Conservation (phyloP, 2,113 vertebrate genomes). For the Rhea pennata region DNA sequence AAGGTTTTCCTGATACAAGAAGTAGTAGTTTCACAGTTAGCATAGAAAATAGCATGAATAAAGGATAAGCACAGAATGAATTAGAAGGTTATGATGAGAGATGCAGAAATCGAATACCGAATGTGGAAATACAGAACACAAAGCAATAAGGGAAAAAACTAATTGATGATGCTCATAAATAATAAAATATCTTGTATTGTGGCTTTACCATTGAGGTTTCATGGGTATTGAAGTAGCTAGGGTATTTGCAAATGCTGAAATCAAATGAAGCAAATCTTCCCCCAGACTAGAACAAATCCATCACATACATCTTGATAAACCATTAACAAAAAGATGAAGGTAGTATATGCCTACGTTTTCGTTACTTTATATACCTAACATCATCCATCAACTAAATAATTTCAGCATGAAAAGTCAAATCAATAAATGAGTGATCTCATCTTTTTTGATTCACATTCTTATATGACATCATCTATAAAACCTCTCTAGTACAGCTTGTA, state of each 20-base stretch:
- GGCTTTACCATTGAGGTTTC: conserved; percentile 21
- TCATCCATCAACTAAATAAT: conserved; percentile 73
- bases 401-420: conserved; percentile 82
- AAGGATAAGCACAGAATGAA: background rate
- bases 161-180: background rate
- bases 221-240: background rate
- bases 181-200: background rate
- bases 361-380: conserved; percentile 39
- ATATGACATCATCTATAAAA: conserved; percentile 78
- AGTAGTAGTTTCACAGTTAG: background rate
- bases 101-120: background rate
- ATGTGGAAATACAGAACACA: background rate
- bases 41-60: background rate
- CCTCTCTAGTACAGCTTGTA: conserved; percentile 58
- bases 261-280: background rate
- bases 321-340: background rate
- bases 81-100: background rate
- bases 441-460: conserved; percentile 79
- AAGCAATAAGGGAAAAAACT: background rate
- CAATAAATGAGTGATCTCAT: conserved; percentile 83
- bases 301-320: background rate
- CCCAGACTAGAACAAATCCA: background rate
- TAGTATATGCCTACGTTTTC: background rate
- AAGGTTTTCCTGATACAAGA: background rate
- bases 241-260: background rate